Evolutionary conservation across 1,140 invertebrate genomes (phyloP), one percentile per base, ranked within the genome.

Genomic region (Muscidifurax raptorellus): DNA sequence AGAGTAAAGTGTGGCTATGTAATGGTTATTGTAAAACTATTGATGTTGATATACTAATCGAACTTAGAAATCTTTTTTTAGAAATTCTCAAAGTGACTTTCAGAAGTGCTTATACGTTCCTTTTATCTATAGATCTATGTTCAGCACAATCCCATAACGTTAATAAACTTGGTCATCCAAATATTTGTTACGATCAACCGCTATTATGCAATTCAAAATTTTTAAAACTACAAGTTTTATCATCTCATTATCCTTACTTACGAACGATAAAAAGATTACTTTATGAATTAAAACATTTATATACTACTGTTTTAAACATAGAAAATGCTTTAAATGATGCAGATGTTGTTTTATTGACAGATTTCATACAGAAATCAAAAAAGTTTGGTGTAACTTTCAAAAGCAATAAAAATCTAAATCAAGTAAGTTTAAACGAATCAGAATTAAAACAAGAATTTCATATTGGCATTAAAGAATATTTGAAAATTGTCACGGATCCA

Each of bases 401-500:
- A 40, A 40, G 36, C 36, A 10, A 40, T 40, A 40, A 40, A 40
- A 40, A 40, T 40, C 6, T 40, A 40, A 64, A 74, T 28, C 28
- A 74, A 36, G n/a, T 74, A 40, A 32, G 30, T 36, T 74, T 74
- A 22, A 36, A 74, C 40, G 71, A 74, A 74, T 0, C 18, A 22
- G 71, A 74, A 30, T 36, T 40, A 15, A 74, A 74, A 74, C 32
- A 74, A 30, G 40, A 10, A 36, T 74, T 22, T 74, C 4, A 6
- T 15, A 36, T 74, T 36, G 71, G 71, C 10, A 32, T 74, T 15
- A 74, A 74, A 30, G 71, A 32, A 6, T 74, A 36, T 40, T 22
- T 32, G 5, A 74, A 74, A 74, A 74, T 74, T 3, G 71, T 32
- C 1, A 36, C 6, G 69, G 83, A 86, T 66, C 80, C 78, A 52